Base-by-base conservation (phyloP, 2,797 vertebrate genomes). In the Anisognathus igniventris region DNA sequence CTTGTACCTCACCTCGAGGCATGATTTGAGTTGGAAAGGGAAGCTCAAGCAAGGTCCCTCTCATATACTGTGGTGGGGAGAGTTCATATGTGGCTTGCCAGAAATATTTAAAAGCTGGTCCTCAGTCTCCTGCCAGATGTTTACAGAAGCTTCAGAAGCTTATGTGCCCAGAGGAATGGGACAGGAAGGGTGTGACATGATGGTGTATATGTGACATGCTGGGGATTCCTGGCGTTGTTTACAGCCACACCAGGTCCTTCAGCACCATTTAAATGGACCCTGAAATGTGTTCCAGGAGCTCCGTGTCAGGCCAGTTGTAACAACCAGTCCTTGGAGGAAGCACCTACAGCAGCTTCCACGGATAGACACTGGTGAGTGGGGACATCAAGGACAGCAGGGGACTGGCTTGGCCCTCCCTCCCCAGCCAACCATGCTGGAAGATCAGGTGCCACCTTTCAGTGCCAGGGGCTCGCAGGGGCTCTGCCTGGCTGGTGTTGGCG, bases 371-470 rank as follows among this genome's bases (percentile, higher is more conserved):
- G 47, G 27, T 25, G 54, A 78, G 17, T 0, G 9, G 48, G 22
- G 35, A 62, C n/a, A 54, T 44, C 27, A 6, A 27, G 58, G 65
- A 62, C 45, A 90, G 83, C 48, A 44, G 51, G 21, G 58, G 37
- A 60, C 9, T 58, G 58, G 13, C 54, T 18, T 20, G 33, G 37
- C 75, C 72, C 62, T 71, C 90, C 91, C 88, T 82, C 73, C 92
- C 90, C 74, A 82, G 57, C 58, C 65, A 88, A 24, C 35, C 64
- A 9, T 0, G 39, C 74, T 35, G 35, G 35, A 35, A 35, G 35
- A 81, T 21, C 37, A 54, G 73, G 70, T 37, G 68, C 88, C 96
- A 99, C 98, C 98, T 99, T 97, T 98, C 98, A 28, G 98, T 97
- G 95, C 96, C 97, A 77, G 97, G 97, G 65, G 96, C 97, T 94